These are phyloP conservation scores for Pseudocheirus occidentalis DNA, from an alignment of 2,797 vertebrate species.

Conservation along the genomic window DNA sequence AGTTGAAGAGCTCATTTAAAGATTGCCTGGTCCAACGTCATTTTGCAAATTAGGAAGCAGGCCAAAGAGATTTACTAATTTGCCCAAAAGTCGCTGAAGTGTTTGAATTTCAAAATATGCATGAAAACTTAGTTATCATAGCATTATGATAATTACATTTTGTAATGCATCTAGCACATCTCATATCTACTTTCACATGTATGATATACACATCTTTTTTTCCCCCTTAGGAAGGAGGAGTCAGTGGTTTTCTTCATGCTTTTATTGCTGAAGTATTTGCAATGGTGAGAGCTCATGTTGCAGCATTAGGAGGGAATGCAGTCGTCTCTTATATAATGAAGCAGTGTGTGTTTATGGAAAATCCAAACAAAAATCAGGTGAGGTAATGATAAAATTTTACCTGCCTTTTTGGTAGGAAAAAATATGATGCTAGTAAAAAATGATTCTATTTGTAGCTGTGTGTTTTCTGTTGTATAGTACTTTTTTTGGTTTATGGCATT, in stretches of 20 bases:
- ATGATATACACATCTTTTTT: background rate
- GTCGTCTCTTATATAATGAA: slow-evolving; percentile 99
- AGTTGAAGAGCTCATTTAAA: background rate
- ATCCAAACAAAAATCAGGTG: slow-evolving; percentile 99
- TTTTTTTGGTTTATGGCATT: background rate
- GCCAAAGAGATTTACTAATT: background rate
- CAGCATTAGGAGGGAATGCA: slow-evolving; percentile 97
- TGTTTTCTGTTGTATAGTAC: background rate
- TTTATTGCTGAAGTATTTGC: slow-evolving; percentile 99
- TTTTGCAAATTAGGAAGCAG: background rate
- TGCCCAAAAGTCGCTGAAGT: background rate
- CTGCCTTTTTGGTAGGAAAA: background rate
- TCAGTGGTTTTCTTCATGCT: slow-evolving; percentile 97
- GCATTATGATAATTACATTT: slow-evolving; percentile 13
- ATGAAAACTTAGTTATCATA: slow-evolving; percentile 28
- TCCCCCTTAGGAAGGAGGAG: slow-evolving; percentile 92
- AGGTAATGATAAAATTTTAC: background rate
- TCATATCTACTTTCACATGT: background rate
- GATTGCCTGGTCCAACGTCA: background rate
- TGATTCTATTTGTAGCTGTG: background rate
- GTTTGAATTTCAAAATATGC: background rate
- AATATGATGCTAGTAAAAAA: background rate
- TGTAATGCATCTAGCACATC: background rate
- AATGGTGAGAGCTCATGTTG: slow-evolving; percentile 98
- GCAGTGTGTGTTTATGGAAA: slow-evolving; percentile 99